These are phyloP conservation scores for Myotis brandtii DNA, from an alignment of 2,113 vertebrate genomes.

Conservation along the genomic window DNA sequence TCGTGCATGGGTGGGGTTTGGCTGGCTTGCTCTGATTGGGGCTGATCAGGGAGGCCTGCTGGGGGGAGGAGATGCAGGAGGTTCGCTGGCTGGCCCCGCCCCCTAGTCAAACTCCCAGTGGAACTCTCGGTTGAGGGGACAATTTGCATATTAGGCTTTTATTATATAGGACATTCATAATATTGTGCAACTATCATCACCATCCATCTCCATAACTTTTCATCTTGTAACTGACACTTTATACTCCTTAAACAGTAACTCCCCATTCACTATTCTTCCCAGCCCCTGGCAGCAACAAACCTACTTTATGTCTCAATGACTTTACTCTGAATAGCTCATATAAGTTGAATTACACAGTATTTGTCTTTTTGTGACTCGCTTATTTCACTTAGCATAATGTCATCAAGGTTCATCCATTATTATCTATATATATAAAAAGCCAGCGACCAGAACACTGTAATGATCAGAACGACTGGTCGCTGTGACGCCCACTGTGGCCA, in stretches of 20 bases:
- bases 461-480: too few species aligned
- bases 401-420: not conserved
- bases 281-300: not conserved
- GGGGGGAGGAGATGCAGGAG: too few species aligned
- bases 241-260: not conserved
- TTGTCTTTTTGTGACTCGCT: not conserved
- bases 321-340: not conserved
- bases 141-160: too few species aligned
- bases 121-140: too few species aligned
- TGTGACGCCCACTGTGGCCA: too few species aligned
- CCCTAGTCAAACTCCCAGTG: too few species aligned
- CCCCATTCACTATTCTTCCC: not conserved
- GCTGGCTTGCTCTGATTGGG: too few species aligned
- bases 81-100: too few species aligned
- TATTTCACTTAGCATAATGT: not conserved
- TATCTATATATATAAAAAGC: not conserved
- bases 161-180: too few species aligned
- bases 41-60: too few species aligned
- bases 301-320: not conserved
- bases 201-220: not conserved
- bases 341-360: not conserved
- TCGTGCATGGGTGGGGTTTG: too few species aligned
- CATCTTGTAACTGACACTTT: not conserved
- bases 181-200: not conserved
- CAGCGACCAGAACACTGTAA: too few species aligned